phyloP scores from a whole-genome alignment of 2,113 vertebrate genomes.

The Hemibagrus wyckioides region DNA sequence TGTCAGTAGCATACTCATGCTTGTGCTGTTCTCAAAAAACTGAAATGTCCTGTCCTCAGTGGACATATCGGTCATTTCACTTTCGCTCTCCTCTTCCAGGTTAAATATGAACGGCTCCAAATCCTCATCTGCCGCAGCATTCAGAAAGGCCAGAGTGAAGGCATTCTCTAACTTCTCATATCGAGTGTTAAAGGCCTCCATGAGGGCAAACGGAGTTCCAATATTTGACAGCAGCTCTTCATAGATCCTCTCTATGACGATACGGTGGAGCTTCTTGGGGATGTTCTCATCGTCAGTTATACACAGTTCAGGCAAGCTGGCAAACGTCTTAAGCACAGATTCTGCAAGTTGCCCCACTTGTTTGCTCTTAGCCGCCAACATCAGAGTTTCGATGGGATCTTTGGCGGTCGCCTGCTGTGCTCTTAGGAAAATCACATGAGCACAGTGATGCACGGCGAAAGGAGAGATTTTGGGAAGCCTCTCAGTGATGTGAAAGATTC shows the following conservation, averaged over 20 bases:
- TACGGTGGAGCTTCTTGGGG: not conserved
- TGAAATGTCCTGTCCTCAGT: no score
- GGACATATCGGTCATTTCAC: no score
- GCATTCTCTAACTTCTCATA: not conserved
- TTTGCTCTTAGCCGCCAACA: not conserved
- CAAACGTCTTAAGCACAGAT: not conserved
- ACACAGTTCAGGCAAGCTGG: not conserved
- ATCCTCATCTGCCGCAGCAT: not conserved
- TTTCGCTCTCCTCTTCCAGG: not conserved
- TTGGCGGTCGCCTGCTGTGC: not conserved
- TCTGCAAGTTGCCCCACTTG: not conserved
- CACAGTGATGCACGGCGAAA: not conserved
- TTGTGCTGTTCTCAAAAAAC: not conserved
- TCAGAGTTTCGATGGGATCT: not conserved
- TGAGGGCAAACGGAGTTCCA: not conserved
- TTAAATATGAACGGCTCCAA: not conserved
- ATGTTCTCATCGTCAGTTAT: not conserved
- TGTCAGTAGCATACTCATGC: not conserved
- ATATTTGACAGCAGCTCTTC: not conserved
- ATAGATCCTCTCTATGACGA: not conserved
- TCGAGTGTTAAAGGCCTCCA: not conserved
- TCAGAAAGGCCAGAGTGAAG: not conserved
- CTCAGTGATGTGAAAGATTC: not conserved
- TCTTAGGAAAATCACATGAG: not conserved
- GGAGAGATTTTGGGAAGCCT: no score